Base-by-base conservation (phyloP, 92 coral and sea anemone genomes). In the Actinernus sp. region DNA sequence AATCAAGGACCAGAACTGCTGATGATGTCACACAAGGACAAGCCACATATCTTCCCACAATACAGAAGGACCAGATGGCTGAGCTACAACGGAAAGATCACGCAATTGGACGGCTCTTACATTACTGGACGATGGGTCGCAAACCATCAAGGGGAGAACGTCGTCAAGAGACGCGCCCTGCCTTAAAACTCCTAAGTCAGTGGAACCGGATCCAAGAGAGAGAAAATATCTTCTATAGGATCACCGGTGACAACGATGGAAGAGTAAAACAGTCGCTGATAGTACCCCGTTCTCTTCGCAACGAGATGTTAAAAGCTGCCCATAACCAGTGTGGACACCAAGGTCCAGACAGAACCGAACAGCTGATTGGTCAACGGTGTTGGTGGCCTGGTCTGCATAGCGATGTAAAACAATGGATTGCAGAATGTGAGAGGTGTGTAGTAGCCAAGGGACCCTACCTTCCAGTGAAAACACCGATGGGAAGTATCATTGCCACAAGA, bases 301-400 rank as follows among this genome's bases (percentile, higher is more conserved):
- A 30, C 3, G 46, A 71, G 9, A 70, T 78, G 36, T 66, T 85
- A 27, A 63, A 41, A 32, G 68, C 45, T 9, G 68, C 68, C 7
- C 74, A 78, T 34, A 57, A 64, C 10, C 38, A 81, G 51, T 65
- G 68, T 71, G 68, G 86, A 10, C 91, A 71, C 37, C 86, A 78
- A 55, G 91, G 91, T 1, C 71, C 48, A 43, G 90, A 84, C 1
- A 39, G 80, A 44, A 84, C 85, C 0, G 81, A 70, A 28, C 66
- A 57, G 28, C 64, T 84, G 8, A 36, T 83, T 45, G 51, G 74
- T 0, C n/a, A 44, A 27, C 61, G 28, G 5, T 66, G 74, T 31
- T 51, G 74, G 74, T 66, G 74, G 74, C 61, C 61, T 20, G 62
- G 62, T 4, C 31, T 49, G 37, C 74, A 51, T 34, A 26, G 22